Evolutionary conservation across 53 echinoderm and acorn worm genomes (phyloP).

Genomic region (Hippasteria phrygiana): DNA sequence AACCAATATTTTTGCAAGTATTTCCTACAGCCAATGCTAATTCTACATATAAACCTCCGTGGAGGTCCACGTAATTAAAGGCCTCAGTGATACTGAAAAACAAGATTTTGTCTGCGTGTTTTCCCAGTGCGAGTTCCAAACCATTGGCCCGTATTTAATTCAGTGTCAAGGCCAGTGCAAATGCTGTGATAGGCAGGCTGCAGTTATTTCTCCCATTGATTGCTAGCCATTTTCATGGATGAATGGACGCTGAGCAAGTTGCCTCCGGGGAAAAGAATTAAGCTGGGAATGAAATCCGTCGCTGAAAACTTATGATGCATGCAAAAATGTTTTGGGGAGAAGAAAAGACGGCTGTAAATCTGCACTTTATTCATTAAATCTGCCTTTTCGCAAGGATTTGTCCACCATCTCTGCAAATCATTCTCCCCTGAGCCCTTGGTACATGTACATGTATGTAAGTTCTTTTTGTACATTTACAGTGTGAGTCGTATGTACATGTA

Average conservation of each 20-base stretch:
- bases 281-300: background rate
- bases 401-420: background rate
- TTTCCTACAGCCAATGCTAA: background rate
- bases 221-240: conserved; percentile 57
- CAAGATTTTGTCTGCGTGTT: no score
- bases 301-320: background rate
- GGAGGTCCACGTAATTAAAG: background rate
- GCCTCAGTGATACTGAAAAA: no score
- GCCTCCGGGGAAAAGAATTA: conserved; percentile 4
- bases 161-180: conserved; percentile 51
- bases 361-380: background rate
- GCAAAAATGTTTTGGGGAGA: background rate
- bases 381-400: background rate
- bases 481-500: background rate
- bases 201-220: conserved; percentile 27
- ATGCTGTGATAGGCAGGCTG: background rate
- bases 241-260: conserved; percentile 9
- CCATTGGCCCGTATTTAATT: conserved; percentile 34
- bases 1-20: background rate
- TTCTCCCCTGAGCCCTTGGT: background rate
- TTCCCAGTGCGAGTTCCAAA: background rate
- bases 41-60: no score
- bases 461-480: no score
- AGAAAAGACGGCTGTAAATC: background rate
- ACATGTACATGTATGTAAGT: background rate